Percentiles rank a stretch among this genome's conserved stretches.
phyloP scores from a whole-genome alignment of 1,140 invertebrate species.

The Paralvinella palmiformis region DNA sequence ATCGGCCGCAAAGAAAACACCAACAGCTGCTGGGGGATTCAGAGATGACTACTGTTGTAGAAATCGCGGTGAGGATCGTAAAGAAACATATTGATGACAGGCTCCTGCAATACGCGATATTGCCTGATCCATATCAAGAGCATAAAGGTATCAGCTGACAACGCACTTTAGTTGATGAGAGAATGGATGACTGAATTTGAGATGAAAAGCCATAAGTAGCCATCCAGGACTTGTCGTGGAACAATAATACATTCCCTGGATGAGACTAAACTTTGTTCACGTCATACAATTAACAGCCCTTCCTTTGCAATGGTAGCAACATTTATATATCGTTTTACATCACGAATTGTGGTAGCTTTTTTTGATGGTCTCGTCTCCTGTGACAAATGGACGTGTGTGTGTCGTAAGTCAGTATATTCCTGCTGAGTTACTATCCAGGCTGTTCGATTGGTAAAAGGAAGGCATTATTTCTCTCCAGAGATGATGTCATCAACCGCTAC shows the following conservation, averaged over 20 bases:
- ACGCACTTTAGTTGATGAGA: not conserved
- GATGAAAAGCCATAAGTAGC: not conserved
- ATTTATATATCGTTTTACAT: too few relatives aligned
- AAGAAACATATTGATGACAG: not conserved
- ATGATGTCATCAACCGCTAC: conserved; percentile 22
- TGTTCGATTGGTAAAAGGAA: not conserved
- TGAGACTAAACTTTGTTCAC: too few relatives aligned
- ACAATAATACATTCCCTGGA: not conserved
- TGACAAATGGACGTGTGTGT: not conserved
- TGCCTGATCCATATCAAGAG: conserved; percentile 1
- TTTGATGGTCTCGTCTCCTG: conserved; percentile 11
- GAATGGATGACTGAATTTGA: not conserved
- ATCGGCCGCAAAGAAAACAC: not conserved
- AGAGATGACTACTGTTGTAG: not conserved
- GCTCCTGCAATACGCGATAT: not conserved
- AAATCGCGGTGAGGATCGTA: not conserved
- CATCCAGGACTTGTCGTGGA: not conserved
- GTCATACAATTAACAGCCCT: not conserved
- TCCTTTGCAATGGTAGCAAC: too few relatives aligned
- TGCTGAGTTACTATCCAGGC: not conserved
- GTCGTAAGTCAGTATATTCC: not conserved
- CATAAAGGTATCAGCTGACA: not conserved
- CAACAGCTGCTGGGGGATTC: not conserved
- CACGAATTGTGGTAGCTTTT: not conserved
- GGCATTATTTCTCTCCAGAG: not conserved